phyloP scores from a whole-genome alignment of 2,797 vertebrate genomes.

The Silurus lanzhouensis region DNA sequence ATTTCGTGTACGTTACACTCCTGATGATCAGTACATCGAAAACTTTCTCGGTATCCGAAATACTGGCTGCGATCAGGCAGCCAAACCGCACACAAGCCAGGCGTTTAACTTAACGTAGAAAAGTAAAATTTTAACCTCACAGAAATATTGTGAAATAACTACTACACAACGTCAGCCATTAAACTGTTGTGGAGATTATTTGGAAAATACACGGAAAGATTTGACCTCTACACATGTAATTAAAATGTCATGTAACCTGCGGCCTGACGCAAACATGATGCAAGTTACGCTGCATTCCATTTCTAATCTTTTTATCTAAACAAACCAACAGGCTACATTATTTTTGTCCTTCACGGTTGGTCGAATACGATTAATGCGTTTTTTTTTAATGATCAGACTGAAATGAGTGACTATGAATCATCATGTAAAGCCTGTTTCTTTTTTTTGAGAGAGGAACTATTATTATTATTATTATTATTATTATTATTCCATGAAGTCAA shows the following conservation, averaged over 20 bases:
- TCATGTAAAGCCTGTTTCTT: background rate
- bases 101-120: background rate
- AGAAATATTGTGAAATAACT: background rate
- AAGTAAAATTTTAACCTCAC: background rate
- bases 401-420: background rate
- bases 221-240: conserved; percentile 52
- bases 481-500: background rate
- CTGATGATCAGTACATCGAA: no score
- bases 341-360: background rate
- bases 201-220: conserved; percentile 17
- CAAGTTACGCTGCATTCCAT: conserved; percentile 15
- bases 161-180: background rate
- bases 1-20: no score
- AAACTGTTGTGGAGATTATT: background rate
- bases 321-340: background rate
- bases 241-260: conserved; percentile 54
- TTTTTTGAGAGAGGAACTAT: conserved; percentile 63
- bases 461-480: conserved; percentile 43
- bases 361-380: background rate
- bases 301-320: conserved; percentile 19
- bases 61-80: background rate
- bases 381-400: background rate
- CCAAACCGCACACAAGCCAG: background rate
- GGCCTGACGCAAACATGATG: background rate
- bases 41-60: background rate